These are phyloP conservation scores for Oceanodroma leucorhoa DNA, from an alignment of 2,797 vertebrate species.

Conservation along the genomic window DNA sequence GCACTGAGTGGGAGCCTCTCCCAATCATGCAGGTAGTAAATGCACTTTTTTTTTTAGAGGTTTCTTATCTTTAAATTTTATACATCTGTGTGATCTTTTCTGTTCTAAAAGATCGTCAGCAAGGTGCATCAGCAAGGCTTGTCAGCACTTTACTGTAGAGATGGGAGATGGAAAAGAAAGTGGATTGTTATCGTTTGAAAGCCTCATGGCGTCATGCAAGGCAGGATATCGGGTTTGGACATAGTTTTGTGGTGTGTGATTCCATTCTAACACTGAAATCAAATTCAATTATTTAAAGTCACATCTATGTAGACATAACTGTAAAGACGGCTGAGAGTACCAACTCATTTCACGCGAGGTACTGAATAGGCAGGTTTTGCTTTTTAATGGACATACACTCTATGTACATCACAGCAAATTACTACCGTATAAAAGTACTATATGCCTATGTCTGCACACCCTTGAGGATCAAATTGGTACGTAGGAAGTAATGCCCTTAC, in stretches of 20 bases:
- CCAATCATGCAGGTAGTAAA: not conserved
- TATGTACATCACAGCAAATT: not conserved
- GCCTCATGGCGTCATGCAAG: not conserved
- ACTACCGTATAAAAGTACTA: not conserved
- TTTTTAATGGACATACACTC: not conserved
- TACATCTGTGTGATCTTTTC: not conserved
- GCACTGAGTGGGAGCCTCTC: not conserved
- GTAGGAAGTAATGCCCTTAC: not conserved
- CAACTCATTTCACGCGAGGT: not conserved
- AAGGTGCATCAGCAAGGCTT: not conserved
- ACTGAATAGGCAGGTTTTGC: not conserved
- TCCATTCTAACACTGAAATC: not conserved
- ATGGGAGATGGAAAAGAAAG: not conserved
- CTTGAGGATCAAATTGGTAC: not conserved
- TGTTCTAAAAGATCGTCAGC: not conserved
- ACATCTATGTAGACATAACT: not conserved
- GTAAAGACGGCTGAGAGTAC: not conserved
- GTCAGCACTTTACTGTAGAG: not conserved
- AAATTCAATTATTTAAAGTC: not conserved
- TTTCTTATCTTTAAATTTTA: not conserved
- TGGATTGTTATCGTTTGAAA: not conserved
- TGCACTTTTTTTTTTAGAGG: not conserved
- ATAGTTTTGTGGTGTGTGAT: not conserved
- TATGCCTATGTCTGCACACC: accelerated
- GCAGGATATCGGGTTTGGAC: not conserved